Evolutionary conservation across 1,140 invertebrate species (phyloP).

Genomic region (Sycophaga agraensis): DNA sequence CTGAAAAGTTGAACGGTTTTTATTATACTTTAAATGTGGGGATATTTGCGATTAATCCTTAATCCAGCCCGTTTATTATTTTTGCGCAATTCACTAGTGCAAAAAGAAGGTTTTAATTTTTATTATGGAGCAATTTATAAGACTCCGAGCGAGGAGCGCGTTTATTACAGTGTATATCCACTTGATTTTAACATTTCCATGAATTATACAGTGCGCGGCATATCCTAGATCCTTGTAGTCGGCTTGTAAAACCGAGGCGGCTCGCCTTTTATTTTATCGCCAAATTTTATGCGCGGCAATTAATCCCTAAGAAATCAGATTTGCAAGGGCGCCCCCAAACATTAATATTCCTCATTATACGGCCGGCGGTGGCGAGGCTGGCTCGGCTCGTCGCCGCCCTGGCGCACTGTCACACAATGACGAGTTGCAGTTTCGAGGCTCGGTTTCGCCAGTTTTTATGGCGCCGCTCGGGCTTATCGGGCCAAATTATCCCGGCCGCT

Average conservation of each 20-base stretch:
- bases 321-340: neutral
- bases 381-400: neutral
- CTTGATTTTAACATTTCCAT: no score
- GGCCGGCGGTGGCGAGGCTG: neutral
- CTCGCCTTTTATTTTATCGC: constrained; percentile 3
- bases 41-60: no score
- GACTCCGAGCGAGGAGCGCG: no score
- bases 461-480: constrained; percentile 32
- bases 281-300: constrained; percentile 1
- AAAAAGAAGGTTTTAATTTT: no score
- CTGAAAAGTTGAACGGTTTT: no score
- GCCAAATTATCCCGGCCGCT: constrained; percentile 35
- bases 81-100: no score
- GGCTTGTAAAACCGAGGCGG: neutral
- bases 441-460: constrained; percentile 22
- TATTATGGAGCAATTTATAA: no score
- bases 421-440: constrained; percentile 8
- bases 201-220: neutral
- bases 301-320: constrained; percentile 18
- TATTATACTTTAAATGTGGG: no score
- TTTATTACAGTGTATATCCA: no score
- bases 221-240: neutral
- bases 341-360: constrained; percentile 14
- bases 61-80: no score
- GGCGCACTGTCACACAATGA: constrained; percentile 6